Conservation (phyloP, 2,113 vertebrate species). For the Podarcis muralis region DNA sequence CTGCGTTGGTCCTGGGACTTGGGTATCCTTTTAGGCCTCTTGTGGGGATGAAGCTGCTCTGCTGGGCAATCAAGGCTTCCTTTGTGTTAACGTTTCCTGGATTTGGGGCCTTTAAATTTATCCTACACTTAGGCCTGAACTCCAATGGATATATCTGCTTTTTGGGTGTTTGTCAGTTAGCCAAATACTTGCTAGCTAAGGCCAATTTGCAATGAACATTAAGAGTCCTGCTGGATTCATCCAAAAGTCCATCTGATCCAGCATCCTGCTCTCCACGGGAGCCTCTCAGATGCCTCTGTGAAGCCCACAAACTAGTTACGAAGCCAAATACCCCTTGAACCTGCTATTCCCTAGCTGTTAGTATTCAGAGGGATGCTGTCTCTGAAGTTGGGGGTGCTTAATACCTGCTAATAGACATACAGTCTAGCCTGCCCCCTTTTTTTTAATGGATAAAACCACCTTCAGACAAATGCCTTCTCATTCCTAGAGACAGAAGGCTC, state of each 20-base stretch:
- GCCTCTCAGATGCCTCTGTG: neutral
- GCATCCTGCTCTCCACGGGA: neutral
- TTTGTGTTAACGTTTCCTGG: neutral
- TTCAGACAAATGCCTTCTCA: slow-evolving; percentile 3
- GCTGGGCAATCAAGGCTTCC: neutral
- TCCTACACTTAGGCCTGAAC: neutral
- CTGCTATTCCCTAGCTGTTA: no score
- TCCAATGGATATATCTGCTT: neutral
- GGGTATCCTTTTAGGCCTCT: no score
- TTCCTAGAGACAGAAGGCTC: slow-evolving; percentile 49
- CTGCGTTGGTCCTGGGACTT: no score
- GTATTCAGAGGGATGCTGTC: no score
- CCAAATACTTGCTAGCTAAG: no score
- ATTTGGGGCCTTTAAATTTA: neutral
- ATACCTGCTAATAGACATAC: no score
- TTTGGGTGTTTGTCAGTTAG: neutral
- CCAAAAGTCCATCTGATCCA: neutral
- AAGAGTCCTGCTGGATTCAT: neutral
- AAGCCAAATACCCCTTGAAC: no score
- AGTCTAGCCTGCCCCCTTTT: neutral
- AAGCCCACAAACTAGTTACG: neutral
- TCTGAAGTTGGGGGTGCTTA: no score
- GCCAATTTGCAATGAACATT: neutral
- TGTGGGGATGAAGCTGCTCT: no score
- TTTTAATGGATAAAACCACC: neutral